Conservation (phyloP, 2,113 vertebrate genomes). For the Hassar affinis region DNA sequence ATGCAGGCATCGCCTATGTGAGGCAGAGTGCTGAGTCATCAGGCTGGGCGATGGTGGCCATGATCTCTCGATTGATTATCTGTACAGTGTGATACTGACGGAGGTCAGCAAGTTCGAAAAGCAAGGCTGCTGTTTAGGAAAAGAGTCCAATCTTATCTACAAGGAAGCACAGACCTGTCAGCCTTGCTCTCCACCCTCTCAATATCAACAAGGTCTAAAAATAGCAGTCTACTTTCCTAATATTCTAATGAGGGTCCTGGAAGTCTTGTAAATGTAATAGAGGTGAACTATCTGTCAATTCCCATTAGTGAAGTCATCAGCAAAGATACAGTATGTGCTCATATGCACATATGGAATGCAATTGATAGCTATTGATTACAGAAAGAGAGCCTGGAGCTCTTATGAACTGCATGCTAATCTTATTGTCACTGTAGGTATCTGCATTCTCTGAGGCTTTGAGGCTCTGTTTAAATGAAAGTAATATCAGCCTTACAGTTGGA, state of each 20-base stretch:
- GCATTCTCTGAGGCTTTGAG: slow-evolving; percentile 17
- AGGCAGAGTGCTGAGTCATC: slow-evolving; percentile 49
- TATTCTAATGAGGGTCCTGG: slow-evolving; percentile 26
- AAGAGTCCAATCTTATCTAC: slow-evolving; percentile 35
- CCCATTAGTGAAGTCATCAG: slow-evolving; percentile 36
- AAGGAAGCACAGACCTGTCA: slow-evolving; percentile 22
- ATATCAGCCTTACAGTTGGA: slow-evolving; percentile 13
- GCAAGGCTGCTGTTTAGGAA: slow-evolving; percentile 38
- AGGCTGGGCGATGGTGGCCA: slow-evolving; percentile 38
- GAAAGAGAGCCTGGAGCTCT: slow-evolving; percentile 6
- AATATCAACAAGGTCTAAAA: slow-evolving; percentile 40
- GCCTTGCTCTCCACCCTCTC: background rate
- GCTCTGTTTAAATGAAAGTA: slow-evolving; percentile 20
- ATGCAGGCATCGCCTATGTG: slow-evolving; percentile 17
- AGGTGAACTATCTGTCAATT: slow-evolving; percentile 33
- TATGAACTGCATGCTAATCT: slow-evolving; percentile 23
- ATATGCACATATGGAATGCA: slow-evolving; percentile 29
- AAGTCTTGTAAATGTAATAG: slow-evolving; percentile 37
- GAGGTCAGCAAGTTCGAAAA: slow-evolving; percentile 44
- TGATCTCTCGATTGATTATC: slow-evolving; percentile 52
- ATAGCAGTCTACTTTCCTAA: slow-evolving; percentile 32
- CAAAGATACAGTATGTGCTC: background rate
- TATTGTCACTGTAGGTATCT: slow-evolving; percentile 16
- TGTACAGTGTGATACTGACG: slow-evolving; percentile 37
- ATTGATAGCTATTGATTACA: slow-evolving; percentile 31